Percentiles rank a stretch among this genome's conserved stretches.
Conservation (phyloP, 30 jellyfish, hydroid and myxozoan species). For the Aurelia sp. region DNA sequence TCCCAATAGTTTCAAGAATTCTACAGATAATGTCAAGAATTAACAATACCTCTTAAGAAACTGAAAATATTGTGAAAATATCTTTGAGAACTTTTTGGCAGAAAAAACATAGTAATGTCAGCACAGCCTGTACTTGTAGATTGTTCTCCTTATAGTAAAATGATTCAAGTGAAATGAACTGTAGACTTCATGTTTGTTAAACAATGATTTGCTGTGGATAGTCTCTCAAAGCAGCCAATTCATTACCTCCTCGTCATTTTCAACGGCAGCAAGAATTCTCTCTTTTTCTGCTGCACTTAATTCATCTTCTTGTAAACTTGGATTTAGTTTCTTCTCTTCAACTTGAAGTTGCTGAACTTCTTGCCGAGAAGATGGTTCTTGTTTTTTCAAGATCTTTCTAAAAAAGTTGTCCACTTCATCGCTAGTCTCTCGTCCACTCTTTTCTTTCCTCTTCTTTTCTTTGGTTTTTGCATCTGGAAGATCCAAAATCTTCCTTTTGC, state of each 20-base stretch:
- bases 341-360: not conserved
- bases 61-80: too few relatives aligned
- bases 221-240: not conserved
- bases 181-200: not conserved
- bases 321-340: constrained; percentile 22
- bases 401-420: constrained; percentile 64
- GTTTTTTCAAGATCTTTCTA: constrained; percentile 78
- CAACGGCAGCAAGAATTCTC: constrained; percentile 81
- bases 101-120: too few relatives aligned
- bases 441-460: constrained; percentile 21
- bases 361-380: constrained; percentile 25
- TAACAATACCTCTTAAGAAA: too few relatives aligned
- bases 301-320: constrained; percentile 15
- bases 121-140: too few relatives aligned
- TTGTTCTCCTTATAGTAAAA: too few relatives aligned
- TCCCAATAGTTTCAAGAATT: too few relatives aligned
- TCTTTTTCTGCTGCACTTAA: constrained; percentile 86
- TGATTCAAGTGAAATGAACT: not conserved
- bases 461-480: constrained; percentile 64
- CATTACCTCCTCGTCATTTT: constrained; percentile 82
- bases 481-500: constrained; percentile 75
- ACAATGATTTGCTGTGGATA: not conserved
- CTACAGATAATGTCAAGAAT: too few relatives aligned
- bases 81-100: too few relatives aligned
- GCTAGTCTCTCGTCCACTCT: constrained; percentile 35